Evolutionary conservation across 2,797 vertebrate genomes (phyloP).

Genomic region (Gallinago nigripennis): DNA sequence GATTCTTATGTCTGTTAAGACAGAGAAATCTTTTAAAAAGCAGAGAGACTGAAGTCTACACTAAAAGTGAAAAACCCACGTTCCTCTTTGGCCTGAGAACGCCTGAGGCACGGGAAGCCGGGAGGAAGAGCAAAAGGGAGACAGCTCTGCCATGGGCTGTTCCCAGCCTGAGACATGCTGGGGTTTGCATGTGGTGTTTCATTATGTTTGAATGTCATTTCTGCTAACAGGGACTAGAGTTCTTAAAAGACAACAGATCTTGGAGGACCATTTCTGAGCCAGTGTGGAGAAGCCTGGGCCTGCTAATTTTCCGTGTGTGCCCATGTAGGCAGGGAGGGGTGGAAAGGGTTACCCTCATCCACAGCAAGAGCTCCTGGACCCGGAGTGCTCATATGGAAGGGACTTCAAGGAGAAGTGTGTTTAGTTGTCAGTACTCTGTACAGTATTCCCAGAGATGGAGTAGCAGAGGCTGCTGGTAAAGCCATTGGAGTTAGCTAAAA

Average conservation of each 20-base stretch:
- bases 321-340: neutral
- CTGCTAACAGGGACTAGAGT: neutral
- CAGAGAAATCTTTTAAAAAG: neutral
- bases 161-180: neutral
- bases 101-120: neutral
- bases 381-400: neutral
- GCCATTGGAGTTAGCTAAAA: neutral
- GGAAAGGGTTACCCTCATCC: neutral
- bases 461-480: neutral
- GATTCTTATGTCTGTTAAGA: neutral
- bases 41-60: neutral
- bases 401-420: neutral
- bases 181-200: neutral
- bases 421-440: neutral
- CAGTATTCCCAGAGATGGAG: neutral
- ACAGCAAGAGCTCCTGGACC: neutral
- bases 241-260: neutral
- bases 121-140: neutral
- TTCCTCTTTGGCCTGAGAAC: neutral
- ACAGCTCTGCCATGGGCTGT: neutral
- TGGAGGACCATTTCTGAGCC: neutral
- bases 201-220: neutral
- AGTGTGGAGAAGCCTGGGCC: neutral
- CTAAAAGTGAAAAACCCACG: neutral
- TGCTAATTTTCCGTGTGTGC: neutral